Base-by-base conservation (phyloP, 2,888 invertebrate genomes). In the Phymatocera aterrima region DNA sequence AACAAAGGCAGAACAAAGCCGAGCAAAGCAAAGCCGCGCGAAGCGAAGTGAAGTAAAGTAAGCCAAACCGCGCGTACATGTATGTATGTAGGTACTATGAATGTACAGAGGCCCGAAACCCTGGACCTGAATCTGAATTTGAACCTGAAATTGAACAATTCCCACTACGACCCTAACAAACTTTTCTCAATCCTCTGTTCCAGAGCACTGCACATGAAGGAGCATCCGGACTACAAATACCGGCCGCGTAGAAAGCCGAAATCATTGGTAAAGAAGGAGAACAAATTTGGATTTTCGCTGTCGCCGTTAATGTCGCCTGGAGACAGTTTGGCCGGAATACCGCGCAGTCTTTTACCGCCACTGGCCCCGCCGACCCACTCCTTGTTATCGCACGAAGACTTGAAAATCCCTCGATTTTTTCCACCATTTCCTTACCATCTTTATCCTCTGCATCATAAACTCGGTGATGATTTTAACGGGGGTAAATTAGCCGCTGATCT, bases 151-250 rank as follows among this genome's bases (percentile, higher is more conserved):
- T 18, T 51, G 51, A 40, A 15, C 15, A 51, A 4, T 51, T 4
- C 15, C 4, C 8, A 4, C 51, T 60, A 6, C 60, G 70, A 78
- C 34, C 60, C 78, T 79, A 75, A 79, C 54, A 48, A 8, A 51
- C 37, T 21, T 40, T 78, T 43, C 51, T 72, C 57, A 24, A 48
- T 21, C 82, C 84, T 87, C 85, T 84, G 79, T 92, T 92, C 34
- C 93, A 97, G 97, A 90, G 97, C 97, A 48, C 93, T 97, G 12
- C 97, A 97, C 93, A 97, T 97, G 97, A 97, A 97, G 91, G 97
- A 97, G 89, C 97, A 97, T 87, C 97, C 97, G 5, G 97, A 97
- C 91, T 97, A 97, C 93, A 97, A 97, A 91, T 97, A 97, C 92
- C 93, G 97, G 61, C 97, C 97, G 12, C 93, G 97, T 77, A 92